Conservation (phyloP, 30 jellyfish, hydroid and myxozoan species). For the Aurelia sp. region DNA sequence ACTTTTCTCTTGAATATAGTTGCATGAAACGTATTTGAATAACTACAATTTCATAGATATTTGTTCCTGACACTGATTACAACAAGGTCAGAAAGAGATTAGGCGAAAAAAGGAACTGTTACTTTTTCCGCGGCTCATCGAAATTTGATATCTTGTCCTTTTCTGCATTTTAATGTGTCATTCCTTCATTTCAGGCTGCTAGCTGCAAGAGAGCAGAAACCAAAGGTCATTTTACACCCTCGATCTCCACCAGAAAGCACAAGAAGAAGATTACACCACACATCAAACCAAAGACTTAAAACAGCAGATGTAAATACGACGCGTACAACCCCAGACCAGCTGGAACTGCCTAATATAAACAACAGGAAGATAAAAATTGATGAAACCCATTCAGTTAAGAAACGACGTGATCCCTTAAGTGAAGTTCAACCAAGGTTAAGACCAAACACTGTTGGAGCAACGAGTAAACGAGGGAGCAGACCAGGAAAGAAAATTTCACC, state of each 20-base stretch:
- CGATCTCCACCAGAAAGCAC: slow-evolving; percentile 9
- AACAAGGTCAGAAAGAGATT: no score
- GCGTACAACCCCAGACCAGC: slow-evolving; percentile 3
- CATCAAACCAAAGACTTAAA: slow-evolving; percentile 5
- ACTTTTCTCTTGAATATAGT: no score
- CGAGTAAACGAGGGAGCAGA: slow-evolving; percentile 11
- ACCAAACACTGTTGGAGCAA: slow-evolving; percentile 44
- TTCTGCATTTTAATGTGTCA: background rate
- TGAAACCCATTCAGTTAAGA: background rate
- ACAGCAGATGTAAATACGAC: background rate
- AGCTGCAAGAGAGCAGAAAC: slow-evolving; percentile 49
- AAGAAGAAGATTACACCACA: slow-evolving; percentile 10
- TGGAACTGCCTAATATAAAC: background rate
- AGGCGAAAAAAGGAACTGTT: no score
- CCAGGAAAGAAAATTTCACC: slow-evolving; percentile 24
- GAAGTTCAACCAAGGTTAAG: slow-evolving; percentile 14
- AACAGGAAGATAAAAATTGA: slow-evolving; percentile 3
- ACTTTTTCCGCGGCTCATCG: no score
- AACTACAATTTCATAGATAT: no score
- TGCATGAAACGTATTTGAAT: no score
- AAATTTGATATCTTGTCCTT: background rate
- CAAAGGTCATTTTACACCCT: slow-evolving; percentile 23
- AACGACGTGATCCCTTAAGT: slow-evolving; percentile 1
- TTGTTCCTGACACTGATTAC: no score
- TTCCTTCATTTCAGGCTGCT: slow-evolving; percentile 12